A percentile compares a stretch with the other conserved stretches of the same genome.
Evolutionary conservation across 1,140 invertebrate genomes (phyloP).

Genomic region (Dysdera silvatica): DNA sequence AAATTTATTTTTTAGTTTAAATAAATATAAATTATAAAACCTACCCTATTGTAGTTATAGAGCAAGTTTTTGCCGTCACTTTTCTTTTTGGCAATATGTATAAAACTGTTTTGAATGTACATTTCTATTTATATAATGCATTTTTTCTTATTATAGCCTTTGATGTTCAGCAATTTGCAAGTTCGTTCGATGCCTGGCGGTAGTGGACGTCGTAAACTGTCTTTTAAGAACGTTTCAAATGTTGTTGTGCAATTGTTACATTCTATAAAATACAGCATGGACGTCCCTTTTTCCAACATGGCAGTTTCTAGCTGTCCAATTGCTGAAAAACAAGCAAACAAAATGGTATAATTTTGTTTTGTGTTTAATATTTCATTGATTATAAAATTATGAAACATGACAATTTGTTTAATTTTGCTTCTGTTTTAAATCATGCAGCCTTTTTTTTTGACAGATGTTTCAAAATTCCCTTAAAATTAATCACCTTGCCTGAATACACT

Average conservation of each 20-base stretch:
- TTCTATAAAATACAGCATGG: conserved; percentile 84
- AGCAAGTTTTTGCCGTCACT: too few relatives aligned
- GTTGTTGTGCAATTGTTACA: conserved; percentile 82
- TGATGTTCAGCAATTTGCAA: conserved; percentile 16
- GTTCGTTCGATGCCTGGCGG: conserved; percentile 40
- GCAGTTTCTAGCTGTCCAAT: conserved; percentile 47
- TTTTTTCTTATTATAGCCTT: conserved; percentile 12
- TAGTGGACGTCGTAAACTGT: conserved; percentile 64
- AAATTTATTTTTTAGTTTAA: too few relatives aligned
- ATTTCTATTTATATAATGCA: too few relatives aligned
- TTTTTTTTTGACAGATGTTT: too few relatives aligned
- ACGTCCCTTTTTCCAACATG: conserved; percentile 86
- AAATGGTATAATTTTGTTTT: conserved; percentile 37
- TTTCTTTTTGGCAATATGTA: too few relatives aligned
- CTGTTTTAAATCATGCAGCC: too few relatives aligned
- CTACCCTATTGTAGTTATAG: too few relatives aligned
- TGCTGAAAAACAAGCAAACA: conserved; percentile 35
- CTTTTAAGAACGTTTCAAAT: conserved; percentile 84
- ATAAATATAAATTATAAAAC: too few relatives aligned
- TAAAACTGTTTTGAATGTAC: too few relatives aligned
- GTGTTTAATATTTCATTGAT: background rate
- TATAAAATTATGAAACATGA: background rate
- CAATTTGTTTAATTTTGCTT: too few relatives aligned
- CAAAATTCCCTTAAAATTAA: too few relatives aligned
- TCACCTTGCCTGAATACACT: too few relatives aligned